Evolutionary conservation across 2,797 vertebrate genomes (phyloP).

Genomic region (Sarcoramphus papa): DNA sequence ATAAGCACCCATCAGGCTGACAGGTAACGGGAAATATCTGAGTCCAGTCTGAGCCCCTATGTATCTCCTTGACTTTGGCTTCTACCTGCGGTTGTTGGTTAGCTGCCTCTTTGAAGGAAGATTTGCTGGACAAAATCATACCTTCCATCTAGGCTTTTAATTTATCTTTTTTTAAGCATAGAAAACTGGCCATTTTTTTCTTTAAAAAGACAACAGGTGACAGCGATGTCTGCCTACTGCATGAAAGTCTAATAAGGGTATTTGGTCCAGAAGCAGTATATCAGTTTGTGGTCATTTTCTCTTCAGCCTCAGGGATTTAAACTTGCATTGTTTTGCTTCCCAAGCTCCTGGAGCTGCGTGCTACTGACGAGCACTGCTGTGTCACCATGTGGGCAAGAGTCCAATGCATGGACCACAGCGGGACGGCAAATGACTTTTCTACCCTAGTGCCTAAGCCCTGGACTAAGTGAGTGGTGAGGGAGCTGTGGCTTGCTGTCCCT

Average conservation of each 20-base stretch:
- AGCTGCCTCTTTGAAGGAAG: not conserved
- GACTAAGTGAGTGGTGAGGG: not conserved
- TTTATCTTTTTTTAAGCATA: not conserved
- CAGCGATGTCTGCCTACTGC: not conserved
- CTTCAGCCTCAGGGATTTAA: not conserved
- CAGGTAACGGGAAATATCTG: not conserved
- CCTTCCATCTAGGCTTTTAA: not conserved
- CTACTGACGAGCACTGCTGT: not conserved
- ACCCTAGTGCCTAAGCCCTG: not conserved
- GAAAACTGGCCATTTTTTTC: not conserved
- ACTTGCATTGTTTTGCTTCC: not conserved
- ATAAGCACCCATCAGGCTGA: not conserved
- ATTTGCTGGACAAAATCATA: not conserved
- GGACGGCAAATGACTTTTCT: not conserved
- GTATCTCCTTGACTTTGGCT: not conserved
- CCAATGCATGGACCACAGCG: rapidly evolving
- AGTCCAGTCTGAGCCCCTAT: not conserved
- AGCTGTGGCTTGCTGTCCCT: not conserved
- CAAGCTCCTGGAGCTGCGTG: not conserved
- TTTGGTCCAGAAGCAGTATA: not conserved
- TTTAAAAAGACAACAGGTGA: not conserved
- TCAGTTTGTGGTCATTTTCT: not conserved
- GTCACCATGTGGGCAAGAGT: not conserved
- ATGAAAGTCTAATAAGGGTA: not conserved
- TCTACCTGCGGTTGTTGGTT: not conserved